These are phyloP conservation scores for Chiroxiphia lanceolata DNA, from an alignment of 2,797 vertebrate genomes.

Conservation along the genomic window DNA sequence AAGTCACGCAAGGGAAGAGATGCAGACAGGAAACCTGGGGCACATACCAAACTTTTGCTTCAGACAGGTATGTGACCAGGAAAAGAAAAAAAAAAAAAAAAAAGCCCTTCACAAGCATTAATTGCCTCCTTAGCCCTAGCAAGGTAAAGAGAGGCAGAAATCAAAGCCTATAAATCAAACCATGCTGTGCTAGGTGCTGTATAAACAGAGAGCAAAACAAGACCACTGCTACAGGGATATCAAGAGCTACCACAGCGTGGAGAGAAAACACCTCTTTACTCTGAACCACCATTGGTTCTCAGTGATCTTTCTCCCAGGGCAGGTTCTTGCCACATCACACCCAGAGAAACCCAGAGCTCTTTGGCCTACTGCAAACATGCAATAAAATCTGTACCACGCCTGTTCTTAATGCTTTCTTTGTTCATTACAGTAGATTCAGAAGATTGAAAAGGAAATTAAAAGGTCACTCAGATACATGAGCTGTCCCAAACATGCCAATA, in stretches of 20 bases:
- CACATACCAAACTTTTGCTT: not conserved
- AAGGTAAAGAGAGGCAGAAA: not conserved
- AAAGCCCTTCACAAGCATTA: not conserved
- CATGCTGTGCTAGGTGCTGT: not conserved
- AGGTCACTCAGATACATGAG: not conserved
- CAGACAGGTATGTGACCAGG: not conserved
- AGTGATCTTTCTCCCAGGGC: not conserved
- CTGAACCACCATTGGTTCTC: not conserved
- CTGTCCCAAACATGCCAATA: not conserved
- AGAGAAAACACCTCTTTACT: not conserved
- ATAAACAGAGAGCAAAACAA: not conserved
- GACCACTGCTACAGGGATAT: not conserved
- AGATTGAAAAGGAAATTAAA: slow-evolving; percentile 21
- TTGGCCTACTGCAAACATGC: not conserved
- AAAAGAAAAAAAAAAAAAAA: not conserved
- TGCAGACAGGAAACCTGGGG: not conserved
- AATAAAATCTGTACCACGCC: not conserved
- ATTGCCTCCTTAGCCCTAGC: not conserved
- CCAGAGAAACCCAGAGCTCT: not conserved
- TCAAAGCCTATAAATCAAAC: not conserved
- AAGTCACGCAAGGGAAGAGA: not conserved
- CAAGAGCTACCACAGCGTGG: not conserved
- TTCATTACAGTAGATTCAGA: not conserved
- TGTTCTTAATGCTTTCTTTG: slow-evolving; percentile 37
- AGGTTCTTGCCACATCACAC: not conserved